Evolutionary conservation across 1,140 invertebrate genomes (phyloP), one percentile per base, ranked within the genome.

Genomic region (Ephestia elutella): DNA sequence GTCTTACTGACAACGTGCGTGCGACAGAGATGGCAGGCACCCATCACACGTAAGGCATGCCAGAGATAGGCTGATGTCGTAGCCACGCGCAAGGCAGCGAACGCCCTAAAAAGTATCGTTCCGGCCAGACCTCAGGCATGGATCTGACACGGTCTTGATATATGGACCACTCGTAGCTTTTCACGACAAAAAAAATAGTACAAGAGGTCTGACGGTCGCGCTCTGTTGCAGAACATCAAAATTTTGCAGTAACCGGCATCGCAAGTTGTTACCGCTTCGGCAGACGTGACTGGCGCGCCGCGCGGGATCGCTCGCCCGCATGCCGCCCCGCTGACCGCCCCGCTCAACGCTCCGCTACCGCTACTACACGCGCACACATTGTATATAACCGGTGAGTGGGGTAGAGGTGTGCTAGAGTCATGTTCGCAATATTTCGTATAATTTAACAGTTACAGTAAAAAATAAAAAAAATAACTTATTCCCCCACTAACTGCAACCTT

Each of bases 171-270:
- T 25, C 2, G 7, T 25, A 25, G 21, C n/a, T 25, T 25, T 25
- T 25, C 50, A 21, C 50, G 20, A 53, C 20, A 25, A 25, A 25
- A n/a, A n/a, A 54, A 32, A 11, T 9, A 3, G 30, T 32, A 32
- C 8, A 25, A 32, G 30, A 32, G 30, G 30, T 1, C 30, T 54
- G 51, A 51, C 57, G 38, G 49, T 38, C 20, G 53, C 68, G 64
- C 72, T 77, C 63, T 70, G 72, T 88, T 85, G 73, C 90, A 96
- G 95, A 94, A 95, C 94, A 93, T 95, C 95, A 93, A 96, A 96
- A 95, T 96, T 95, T 94, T 94, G 94, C 90, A 96, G 95, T 92
- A 96, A 96, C 92, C 95, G 95, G 91, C 96, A 97, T 93, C 94
- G 96, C 91, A 97, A 96, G 92, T 92, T 96, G 87, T 94, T 96